Base-by-base conservation (phyloP, 2,888 invertebrate species). In the Cheilosia urbana region DNA sequence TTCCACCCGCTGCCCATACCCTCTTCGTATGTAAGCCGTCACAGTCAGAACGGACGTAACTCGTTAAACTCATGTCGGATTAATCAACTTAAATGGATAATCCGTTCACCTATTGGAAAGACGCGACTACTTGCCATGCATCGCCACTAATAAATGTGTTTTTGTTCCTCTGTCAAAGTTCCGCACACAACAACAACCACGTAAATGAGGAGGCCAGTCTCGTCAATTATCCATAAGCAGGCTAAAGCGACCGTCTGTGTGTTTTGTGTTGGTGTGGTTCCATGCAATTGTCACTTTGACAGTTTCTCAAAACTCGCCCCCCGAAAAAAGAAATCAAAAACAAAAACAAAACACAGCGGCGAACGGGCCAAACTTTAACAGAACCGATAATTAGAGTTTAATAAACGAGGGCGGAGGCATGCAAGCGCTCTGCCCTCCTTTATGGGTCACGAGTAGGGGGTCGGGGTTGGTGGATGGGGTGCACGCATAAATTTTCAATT, bases 1-100 rank as follows among this genome's bases (percentile, higher is more conserved):
- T 80, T 85, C 68, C 47, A 42, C 79, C 57, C 40, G 21, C 40
- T 40, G 15, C 13, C 37, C 58, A 11, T 40, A 3, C 6, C n/a
- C 51, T 37, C 4, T 27, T 7, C 27, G 27, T 27, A 15, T 45
- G 40, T 42, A 34, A 21, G 47, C 13, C 49, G 45, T 24, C 30
- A 30, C 84, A 78, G 84, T 62, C 63, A 66, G 68, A 85, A 81
- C 87, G 87, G 87, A 87, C 87, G 87, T 87, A 82, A 78, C 87
- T 87, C 58, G 82, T 87, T 87, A 82, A 87, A 72, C 69, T 81
- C 82, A 82, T 82, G 81, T 87, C 87, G 82, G 77, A 87, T 82
- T 87, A 87, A 87, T 87, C 87, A 81, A 81, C 85, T 85, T 81
- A 85, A 85, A 85, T 85, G 81, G 85, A 85, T 85, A 85, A 85